Percentiles rank a stretch among this genome's conserved stretches.
Evolutionary conservation across 2,113 vertebrate species (phyloP).

Genomic region (Morone saxatilis): DNA sequence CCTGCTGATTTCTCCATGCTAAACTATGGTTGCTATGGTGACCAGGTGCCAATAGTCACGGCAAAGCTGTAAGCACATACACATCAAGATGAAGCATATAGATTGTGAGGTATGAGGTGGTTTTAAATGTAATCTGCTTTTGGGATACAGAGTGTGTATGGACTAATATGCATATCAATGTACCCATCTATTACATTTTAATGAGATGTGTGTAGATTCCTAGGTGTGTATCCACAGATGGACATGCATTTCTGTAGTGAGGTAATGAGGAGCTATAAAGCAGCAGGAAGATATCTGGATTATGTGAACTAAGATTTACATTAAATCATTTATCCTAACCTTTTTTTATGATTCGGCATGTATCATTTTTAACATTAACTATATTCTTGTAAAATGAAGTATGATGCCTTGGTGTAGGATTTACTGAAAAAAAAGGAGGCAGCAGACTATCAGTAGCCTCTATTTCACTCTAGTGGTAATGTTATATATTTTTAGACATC

Average conservation of each 20-base stretch:
- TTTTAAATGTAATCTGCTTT: conserved; percentile 2
- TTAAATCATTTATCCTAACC: neutral
- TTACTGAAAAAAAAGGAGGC: conserved; percentile 12
- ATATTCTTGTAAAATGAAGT: neutral
- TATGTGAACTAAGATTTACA: conserved; percentile 2
- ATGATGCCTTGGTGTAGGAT: neutral
- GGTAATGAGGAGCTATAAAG: conserved; percentile 12
- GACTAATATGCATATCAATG: conserved; percentile 3
- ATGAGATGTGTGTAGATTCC: neutral
- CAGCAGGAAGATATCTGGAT: neutral
- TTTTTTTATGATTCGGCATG: neutral
- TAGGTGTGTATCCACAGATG: neutral
- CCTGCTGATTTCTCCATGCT: conserved; percentile 20
- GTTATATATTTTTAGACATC: neutral
- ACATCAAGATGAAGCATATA: neutral
- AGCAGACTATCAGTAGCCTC: neutral
- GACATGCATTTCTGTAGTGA: neutral
- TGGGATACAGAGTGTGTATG: neutral
- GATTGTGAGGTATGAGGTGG: neutral
- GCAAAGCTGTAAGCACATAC: neutral
- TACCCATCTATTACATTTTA: conserved; percentile 27
- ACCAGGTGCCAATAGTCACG: conserved; percentile 50
- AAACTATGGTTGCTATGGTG: conserved; percentile 57
- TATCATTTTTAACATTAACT: neutral
- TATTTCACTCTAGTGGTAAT: neutral